A percentile compares a stretch with the other conserved stretches of the same genome.
Conservation (phyloP, 2,113 vertebrate genomes). For the Megaceryle torquata region DNA sequence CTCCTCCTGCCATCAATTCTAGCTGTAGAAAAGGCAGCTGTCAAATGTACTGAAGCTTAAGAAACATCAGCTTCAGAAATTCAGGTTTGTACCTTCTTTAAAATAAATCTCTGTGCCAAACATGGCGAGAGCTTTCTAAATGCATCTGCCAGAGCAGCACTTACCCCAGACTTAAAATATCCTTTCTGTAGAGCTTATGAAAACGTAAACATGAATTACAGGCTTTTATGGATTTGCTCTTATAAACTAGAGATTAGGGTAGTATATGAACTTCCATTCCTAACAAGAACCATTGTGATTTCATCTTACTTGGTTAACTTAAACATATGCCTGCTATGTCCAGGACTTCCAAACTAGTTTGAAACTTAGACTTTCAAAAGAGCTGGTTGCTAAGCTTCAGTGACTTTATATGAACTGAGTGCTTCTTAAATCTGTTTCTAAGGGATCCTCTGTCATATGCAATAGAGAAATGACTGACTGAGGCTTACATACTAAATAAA, state of each 20-base stretch:
- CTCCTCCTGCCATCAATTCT: background rate
- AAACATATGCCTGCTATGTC: background rate
- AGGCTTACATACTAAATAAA: background rate
- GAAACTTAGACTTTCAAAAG: background rate
- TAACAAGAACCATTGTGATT: background rate
- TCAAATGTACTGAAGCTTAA: background rate
- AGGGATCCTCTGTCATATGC: background rate
- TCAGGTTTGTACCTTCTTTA: background rate
- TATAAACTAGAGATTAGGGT: background rate
- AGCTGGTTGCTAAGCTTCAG: background rate
- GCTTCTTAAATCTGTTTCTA: background rate
- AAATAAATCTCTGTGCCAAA: background rate
- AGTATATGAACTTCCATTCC: background rate
- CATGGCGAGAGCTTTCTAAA: background rate
- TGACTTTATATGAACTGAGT: background rate
- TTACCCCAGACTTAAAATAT: background rate
- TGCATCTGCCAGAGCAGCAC: background rate
- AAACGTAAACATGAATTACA: background rate
- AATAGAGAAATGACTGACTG: background rate
- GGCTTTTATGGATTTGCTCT: background rate
- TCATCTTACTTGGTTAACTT: background rate
- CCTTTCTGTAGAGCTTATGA: background rate
- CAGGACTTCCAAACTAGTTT: background rate
- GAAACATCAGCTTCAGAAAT: background rate
- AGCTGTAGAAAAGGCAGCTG: background rate